Evolutionary conservation across 2,797 vertebrate genomes (phyloP), one percentile per base, ranked within the genome.

Genomic region (Lacerta agilis): DNA sequence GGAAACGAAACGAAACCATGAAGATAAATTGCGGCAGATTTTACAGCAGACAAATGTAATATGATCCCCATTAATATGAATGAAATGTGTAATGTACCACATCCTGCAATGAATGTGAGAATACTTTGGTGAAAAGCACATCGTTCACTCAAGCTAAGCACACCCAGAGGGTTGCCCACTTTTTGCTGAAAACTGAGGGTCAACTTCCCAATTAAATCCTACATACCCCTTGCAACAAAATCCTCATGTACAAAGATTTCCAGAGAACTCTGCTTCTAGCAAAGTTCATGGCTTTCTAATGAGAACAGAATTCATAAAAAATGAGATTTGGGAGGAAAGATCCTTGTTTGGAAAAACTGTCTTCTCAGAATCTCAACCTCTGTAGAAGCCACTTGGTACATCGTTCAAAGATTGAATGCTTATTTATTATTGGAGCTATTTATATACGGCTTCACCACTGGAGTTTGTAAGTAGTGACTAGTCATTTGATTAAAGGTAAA

Each of bases 241-340:
- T 76, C 58, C 7, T 84, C 1, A n/a, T 55, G 3, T 67, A 77
- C 11, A 66, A 85, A 81, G 83, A 81, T 64, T 69, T 17, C 1
- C 13, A 43, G 18, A 89, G 84, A 86, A 33, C 33, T 55, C 5
- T 89, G 49, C 17, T 87, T 77, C 80, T 20, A 85, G 72, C 82
- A 89, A 87, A 89, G 33, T 83, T 69, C 73, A 80, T 49, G 36
- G n/a, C 58, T 49, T 87, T 49, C 69, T 89, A 83, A 88, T 87
- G 8, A 86, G 83, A 82, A 64, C 1, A 23, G 33, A 82, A 61
- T 23, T 66, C 5, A 17, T 82, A 33, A 41, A 15, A 87, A 89
- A 72, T 85, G 64, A 85, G 27, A 43, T 86, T 89, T 87, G 29
- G 49, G 8, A 29, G 66, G 15, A 49, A 83, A 83, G 15, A 71